phyloP scores from a whole-genome alignment of 2,797 vertebrate species.

The Diplodus puntazzo region DNA sequence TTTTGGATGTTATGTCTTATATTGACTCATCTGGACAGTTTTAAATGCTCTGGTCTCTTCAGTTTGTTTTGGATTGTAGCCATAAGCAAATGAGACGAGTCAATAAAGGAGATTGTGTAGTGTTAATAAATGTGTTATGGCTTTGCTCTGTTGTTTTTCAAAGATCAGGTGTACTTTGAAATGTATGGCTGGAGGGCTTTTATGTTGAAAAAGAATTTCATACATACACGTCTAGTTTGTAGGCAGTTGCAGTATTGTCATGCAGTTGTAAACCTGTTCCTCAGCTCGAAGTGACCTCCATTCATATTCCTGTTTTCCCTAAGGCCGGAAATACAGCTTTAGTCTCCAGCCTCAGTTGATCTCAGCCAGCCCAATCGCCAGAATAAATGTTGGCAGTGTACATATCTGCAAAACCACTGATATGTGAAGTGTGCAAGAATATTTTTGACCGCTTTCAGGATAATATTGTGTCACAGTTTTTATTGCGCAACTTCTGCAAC shows the following conservation, averaged over 20 bases:
- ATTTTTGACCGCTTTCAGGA: no score
- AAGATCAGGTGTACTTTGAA: not conserved
- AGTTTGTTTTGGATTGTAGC: not conserved
- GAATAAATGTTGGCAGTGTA: no score
- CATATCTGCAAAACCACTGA: no score
- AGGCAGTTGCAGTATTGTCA: not conserved
- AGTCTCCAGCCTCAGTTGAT: conserved; percentile 19
- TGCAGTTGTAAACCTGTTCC: not conserved
- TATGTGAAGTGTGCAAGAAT: no score
- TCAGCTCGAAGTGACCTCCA: conserved; percentile 7
- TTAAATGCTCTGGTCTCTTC: not conserved
- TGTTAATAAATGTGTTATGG: not conserved
- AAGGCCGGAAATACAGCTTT: not conserved
- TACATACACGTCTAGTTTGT: not conserved
- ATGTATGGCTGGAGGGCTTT: no score
- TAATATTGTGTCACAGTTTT: no score
- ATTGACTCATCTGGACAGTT: not conserved
- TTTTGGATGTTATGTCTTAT: not conserved
- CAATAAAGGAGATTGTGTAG: not conserved
- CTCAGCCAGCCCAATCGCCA: not conserved
- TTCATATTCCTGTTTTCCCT: not conserved
- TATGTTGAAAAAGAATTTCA: not conserved
- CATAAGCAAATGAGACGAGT: not conserved
- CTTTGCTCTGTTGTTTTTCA: not conserved
- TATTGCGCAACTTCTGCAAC: no score